Evolutionary conservation across 2,888 invertebrate genomes (phyloP).

Genomic region (Lasioglossum figueresi): DNA sequence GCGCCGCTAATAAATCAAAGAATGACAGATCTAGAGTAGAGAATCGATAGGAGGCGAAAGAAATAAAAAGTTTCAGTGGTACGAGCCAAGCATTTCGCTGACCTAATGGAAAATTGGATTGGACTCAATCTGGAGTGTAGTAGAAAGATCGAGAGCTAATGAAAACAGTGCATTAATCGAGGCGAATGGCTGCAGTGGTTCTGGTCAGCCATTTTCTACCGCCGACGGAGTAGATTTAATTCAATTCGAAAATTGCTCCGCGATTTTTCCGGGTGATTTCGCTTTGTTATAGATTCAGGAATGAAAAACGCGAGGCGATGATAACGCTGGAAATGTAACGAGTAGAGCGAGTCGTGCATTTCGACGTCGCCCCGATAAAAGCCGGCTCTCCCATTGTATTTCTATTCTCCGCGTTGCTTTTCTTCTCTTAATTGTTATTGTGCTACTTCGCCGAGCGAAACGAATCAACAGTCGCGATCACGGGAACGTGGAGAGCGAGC

Average conservation of each 20-base stretch:
- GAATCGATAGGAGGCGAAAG: not conserved
- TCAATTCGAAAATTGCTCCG: not conserved
- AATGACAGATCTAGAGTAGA: not conserved
- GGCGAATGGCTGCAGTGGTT: not conserved
- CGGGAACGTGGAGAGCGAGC: not conserved
- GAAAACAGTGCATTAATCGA: not conserved
- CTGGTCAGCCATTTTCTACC: not conserved
- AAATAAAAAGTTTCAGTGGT: not conserved
- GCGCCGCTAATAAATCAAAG: not conserved
- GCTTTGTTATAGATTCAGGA: not conserved
- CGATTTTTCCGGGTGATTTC: not conserved
- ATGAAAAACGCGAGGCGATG: constrained; percentile 5
- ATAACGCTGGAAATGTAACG: not conserved
- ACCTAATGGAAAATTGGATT: not conserved
- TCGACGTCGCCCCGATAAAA: not conserved
- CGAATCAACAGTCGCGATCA: not conserved
- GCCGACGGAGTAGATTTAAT: not conserved
- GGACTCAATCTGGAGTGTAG: not conserved
- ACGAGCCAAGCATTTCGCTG: not conserved
- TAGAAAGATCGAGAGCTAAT: not conserved
- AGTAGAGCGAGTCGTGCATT: not conserved
- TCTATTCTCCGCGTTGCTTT: constrained; percentile 1
- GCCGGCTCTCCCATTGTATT: constrained; percentile 2
- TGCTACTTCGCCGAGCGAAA: constrained; percentile 6
- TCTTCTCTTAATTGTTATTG: constrained; percentile 10